A percentile compares a stretch with the other conserved stretches of the same genome.
Evolutionary conservation across 2,888 invertebrate genomes (phyloP).

Genomic region (Muscina levida): DNA sequence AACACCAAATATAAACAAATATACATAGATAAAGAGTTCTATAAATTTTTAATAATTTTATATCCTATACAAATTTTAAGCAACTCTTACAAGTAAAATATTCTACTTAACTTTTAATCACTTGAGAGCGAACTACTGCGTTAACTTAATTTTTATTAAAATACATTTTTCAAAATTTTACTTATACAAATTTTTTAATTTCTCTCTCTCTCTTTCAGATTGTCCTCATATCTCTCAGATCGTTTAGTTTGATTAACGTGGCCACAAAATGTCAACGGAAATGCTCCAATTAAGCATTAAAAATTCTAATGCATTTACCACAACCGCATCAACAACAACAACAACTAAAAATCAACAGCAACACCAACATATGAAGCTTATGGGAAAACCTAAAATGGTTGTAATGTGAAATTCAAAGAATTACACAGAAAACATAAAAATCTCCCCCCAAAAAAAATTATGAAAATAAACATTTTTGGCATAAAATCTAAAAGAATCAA

Average conservation of each 20-base stretch:
- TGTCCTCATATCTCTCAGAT: not conserved
- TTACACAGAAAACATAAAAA: slow-evolving; percentile 31
- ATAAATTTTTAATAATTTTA: too few relatives aligned
- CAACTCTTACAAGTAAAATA: too few relatives aligned
- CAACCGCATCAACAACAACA: too few relatives aligned
- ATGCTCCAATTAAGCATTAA: slow-evolving; percentile 37
- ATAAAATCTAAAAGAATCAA: slow-evolving; percentile 64
- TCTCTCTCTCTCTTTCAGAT: slow-evolving; percentile 5
- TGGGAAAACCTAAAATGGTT: slow-evolving; percentile 54
- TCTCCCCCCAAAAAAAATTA: slow-evolving; percentile 57
- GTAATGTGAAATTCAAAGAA: slow-evolving; percentile 64
- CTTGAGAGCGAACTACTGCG: too few relatives aligned
- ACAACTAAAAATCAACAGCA: slow-evolving; percentile 29
- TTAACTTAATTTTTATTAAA: slow-evolving; percentile 8
- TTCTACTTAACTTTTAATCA: too few relatives aligned
- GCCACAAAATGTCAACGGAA: slow-evolving; percentile 36
- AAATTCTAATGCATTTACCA: slow-evolving; percentile 48
- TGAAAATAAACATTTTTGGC: slow-evolving; percentile 71
- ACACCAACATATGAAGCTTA: slow-evolving; percentile 46
- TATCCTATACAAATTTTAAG: too few relatives aligned
- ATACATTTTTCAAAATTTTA: not conserved
- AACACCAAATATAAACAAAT: too few relatives aligned
- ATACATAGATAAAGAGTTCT: too few relatives aligned
- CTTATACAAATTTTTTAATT: not conserved
- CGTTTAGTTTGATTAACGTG: not conserved